Evolutionary conservation across 2,888 invertebrate genomes (phyloP), one percentile per base, ranked within the genome.

Genomic region (Tachystola acroxantha): DNA sequence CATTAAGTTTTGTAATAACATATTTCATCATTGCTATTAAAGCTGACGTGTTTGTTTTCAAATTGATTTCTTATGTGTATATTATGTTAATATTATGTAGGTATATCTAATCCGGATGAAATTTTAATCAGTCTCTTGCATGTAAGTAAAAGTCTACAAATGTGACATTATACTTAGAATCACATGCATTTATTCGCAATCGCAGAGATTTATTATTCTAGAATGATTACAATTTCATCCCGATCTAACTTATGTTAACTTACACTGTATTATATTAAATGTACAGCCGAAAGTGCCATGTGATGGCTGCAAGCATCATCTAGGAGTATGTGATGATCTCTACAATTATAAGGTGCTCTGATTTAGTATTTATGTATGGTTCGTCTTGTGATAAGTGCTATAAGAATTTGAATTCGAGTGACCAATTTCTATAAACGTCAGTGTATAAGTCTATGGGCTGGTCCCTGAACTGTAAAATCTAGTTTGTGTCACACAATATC

Each of bases 331-430:
- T 70, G 72, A 77, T 84, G 86, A 87, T 87, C 84, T 87, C 86
- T 87, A 86, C 85, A 84, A 86, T 87, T 85, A 80, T 84, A 84
- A 86, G 87, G 87, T 88, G 87, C 88, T 88, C 85, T 82, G 77
- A 79, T 67, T 74, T 85, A 84, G 80, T 73, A 75, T 76, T 28
- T 77, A 81, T 77, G 77, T 70, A 69, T 71, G 76, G 72, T 71
- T 72, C 69, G 70, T 77, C 77, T 76, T 80, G 82, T 82, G 84
- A 82, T 82, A 79, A 36, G 69, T 66, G 70, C 61, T 60, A 56
- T 75, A 76, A 66, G 67, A 66, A 71, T 69, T 70, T 63, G 66
- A 73, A 71, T 71, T 66, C 59, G 76, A 74, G 68, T 75, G 81
- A 81, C 84, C 82, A 79, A 81, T 80, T 58, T 74, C 65, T 73